phyloP scores from a whole-genome alignment of 2,888 invertebrate species.

The Syrphus vitripennis region DNA sequence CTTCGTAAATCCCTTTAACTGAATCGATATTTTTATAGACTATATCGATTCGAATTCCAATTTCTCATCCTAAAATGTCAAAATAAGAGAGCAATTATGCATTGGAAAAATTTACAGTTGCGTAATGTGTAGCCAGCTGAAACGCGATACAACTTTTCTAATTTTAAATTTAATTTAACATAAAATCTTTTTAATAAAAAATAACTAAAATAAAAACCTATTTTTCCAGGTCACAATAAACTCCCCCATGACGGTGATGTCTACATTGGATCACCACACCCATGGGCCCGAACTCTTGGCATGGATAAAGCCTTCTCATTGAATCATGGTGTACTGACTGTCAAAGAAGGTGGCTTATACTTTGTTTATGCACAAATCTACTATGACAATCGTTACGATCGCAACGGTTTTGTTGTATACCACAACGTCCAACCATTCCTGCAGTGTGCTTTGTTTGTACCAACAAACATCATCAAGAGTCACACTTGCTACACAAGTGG shows the following conservation, averaged over 20 bases:
- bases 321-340: slow-evolving; percentile 85
- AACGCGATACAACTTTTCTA: too few species aligned
- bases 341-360: slow-evolving; percentile 88
- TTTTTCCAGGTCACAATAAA: slow-evolving; percentile 39
- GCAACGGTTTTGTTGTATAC: slow-evolving; percentile 88
- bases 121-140: too few species aligned
- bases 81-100: too few species aligned
- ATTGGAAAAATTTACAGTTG: too few species aligned
- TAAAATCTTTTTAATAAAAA: too few species aligned
- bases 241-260: slow-evolving; percentile 76
- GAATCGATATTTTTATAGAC: too few species aligned
- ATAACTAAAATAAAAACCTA: not conserved
- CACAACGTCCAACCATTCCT: slow-evolving; percentile 85
- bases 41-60: too few species aligned
- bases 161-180: too few species aligned
- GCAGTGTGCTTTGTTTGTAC: slow-evolving; percentile 88
- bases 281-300: slow-evolving; percentile 84
- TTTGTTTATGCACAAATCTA: slow-evolving; percentile 91
- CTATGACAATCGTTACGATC: slow-evolving; percentile 89
- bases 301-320: slow-evolving; percentile 85
- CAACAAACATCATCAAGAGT: slow-evolving; percentile 84
- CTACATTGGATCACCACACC: slow-evolving; percentile 76
- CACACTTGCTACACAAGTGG: slow-evolving; percentile 90
- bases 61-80: too few species aligned
- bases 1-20: too few species aligned